These are phyloP conservation scores for Brachionus sp. DNA, from an alignment of 1,140 invertebrate genomes.

Conservation along the genomic window DNA sequence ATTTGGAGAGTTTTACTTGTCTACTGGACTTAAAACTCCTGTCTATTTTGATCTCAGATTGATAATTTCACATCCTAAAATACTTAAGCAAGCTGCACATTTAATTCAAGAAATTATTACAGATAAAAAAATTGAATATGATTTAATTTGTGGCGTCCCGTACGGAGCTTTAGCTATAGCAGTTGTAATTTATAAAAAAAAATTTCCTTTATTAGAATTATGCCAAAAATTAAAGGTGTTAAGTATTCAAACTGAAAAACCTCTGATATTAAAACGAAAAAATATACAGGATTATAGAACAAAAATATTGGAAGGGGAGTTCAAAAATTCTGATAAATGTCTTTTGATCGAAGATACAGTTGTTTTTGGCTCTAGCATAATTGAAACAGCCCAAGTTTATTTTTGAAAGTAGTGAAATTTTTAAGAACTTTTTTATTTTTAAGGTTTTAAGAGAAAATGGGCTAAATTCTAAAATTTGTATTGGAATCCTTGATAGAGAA, in stretches of 20 bases:
- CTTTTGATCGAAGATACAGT: conserved; percentile 94
- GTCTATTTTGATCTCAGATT: conserved; percentile 89
- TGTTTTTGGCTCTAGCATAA: conserved; percentile 83
- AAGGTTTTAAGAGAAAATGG: conserved; percentile 68
- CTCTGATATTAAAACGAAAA: conserved; percentile 81
- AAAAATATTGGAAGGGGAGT: conserved; percentile 87
- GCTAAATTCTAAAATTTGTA: conserved; percentile 70
- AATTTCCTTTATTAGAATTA: not conserved
- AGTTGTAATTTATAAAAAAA: conserved; percentile 64
- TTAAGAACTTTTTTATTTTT: not conserved
- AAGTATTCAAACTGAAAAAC: conserved; percentile 63
- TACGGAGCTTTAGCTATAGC: conserved; percentile 94
- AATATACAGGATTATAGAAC: conserved; percentile 87
- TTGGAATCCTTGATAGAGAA: conserved; percentile 83
- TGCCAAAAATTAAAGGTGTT: conserved; percentile 47
- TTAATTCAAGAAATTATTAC: conserved; percentile 23
- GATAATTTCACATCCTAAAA: conserved; percentile 78
- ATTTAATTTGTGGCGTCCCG: conserved; percentile 87
- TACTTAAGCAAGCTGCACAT: conserved; percentile 62
- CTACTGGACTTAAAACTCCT: conserved; percentile 72
- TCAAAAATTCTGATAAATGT: conserved; percentile 71
- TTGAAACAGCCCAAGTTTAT: conserved; percentile 73
- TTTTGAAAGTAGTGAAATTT: not conserved
- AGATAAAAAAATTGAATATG: conserved; percentile 54
- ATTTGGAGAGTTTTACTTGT: conserved; percentile 29